Percentiles rank a stretch among this genome's conserved stretches.
Evolutionary conservation across 2,113 vertebrate species (phyloP).

Genomic region (Leucoraja erinaceus): DNA sequence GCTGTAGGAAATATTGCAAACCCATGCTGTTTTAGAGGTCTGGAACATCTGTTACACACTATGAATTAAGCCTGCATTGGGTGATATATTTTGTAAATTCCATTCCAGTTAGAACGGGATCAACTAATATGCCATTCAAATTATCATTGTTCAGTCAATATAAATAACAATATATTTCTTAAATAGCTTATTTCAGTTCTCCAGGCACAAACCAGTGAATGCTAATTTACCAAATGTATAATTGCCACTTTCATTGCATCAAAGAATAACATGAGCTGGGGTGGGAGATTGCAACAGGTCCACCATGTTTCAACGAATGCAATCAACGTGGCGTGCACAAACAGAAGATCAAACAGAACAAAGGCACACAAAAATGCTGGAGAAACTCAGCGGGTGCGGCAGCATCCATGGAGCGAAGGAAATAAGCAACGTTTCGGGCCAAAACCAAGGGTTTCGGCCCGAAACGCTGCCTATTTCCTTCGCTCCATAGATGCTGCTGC

Average conservation of each 20-base stretch:
- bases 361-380: too few relatives aligned
- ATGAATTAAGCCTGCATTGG: neutral
- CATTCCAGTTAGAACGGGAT: constrained; percentile 7
- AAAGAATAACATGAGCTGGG: too few relatives aligned
- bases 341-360: too few relatives aligned
- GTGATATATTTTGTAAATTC: neutral
- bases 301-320: too few relatives aligned
- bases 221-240: neutral
- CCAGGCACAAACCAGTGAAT: neutral
- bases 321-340: too few relatives aligned
- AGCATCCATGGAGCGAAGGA: too few relatives aligned
- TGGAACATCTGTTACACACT: neutral
- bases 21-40: constrained; percentile 15
- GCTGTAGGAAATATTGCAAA: constrained; percentile 9
- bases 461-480: too few relatives aligned
- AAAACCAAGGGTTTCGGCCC: too few relatives aligned
- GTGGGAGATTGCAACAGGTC: too few relatives aligned
- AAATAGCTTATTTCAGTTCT: neutral
- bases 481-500: too few relatives aligned
- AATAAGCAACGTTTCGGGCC: too few relatives aligned
- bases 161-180: neutral
- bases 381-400: too few relatives aligned
- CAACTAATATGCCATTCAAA: neutral
- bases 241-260: neutral
- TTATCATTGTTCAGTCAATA: neutral